Evolutionary conservation across 2,888 invertebrate species (phyloP).

Genomic region (Villa cingulata): DNA sequence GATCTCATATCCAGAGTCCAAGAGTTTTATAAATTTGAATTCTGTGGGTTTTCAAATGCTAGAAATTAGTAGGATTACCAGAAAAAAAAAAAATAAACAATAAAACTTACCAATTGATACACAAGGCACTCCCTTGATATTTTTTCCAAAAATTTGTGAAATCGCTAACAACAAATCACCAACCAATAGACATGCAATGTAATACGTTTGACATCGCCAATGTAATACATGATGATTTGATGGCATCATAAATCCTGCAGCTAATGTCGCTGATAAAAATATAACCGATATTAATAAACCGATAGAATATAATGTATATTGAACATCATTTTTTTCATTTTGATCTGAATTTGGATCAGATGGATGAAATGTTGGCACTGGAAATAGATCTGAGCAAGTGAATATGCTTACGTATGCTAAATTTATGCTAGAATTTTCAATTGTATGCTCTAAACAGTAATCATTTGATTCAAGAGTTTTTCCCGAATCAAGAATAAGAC

Average conservation of each 20-base stretch:
- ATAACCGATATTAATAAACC: constrained; percentile 67
- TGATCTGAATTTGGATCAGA: constrained; percentile 6
- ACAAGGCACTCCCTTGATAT: constrained; percentile 48
- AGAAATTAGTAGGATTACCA: no score
- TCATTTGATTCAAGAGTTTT: constrained; percentile 17
- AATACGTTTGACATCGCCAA: constrained; percentile 79
- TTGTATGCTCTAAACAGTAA: constrained; percentile 20
- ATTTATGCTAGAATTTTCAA: not conserved
- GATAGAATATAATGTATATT: constrained; percentile 61
- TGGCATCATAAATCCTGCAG: constrained; percentile 64
- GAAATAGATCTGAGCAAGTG: constrained; percentile 46
- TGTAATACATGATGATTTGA: constrained; percentile 75
- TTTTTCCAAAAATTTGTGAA: constrained; percentile 54
- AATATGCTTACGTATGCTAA: constrained; percentile 41
- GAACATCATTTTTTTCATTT: constrained; percentile 35
- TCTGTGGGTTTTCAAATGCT: no score
- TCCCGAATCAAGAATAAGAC: constrained; percentile 39
- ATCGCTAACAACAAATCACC: constrained; percentile 67
- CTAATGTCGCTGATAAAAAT: constrained; percentile 68
- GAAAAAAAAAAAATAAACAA: not conserved
- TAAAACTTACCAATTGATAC: constrained; percentile 52
- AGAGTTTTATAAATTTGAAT: no score
- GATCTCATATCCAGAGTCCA: no score
- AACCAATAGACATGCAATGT: constrained; percentile 68
- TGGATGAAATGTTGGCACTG: constrained; percentile 20